A percentile compares a stretch with the other conserved stretches of the same genome.
phyloP scores from a whole-genome alignment of 2,888 invertebrate species.

The Callimorpha dominula region DNA sequence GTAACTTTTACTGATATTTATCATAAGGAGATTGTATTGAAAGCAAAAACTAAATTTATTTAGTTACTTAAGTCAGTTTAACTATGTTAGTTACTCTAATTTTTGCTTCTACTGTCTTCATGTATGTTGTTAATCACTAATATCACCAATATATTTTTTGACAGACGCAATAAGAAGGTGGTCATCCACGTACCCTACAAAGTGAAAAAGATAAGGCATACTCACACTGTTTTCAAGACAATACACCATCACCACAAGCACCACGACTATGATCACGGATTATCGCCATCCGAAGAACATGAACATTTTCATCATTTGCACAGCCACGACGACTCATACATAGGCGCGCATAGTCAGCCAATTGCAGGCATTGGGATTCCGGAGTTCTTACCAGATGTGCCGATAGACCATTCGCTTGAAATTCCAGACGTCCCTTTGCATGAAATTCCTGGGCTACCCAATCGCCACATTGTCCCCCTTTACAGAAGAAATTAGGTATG shows the following conservation, averaged over 20 bases:
- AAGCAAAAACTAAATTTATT: no score
- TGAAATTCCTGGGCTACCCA: constrained; percentile 61
- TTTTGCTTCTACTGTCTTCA: no score
- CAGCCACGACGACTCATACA: constrained; percentile 66
- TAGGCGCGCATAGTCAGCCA: constrained; percentile 73
- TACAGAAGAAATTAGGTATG: constrained; percentile 66
- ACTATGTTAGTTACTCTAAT: no score
- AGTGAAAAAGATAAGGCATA: constrained; percentile 90
- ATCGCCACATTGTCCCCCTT: constrained; percentile 66
- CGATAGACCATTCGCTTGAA: constrained; percentile 63
- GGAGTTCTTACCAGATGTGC: constrained; percentile 77
- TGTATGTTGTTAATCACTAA: no score
- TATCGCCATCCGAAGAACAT: constrained; percentile 74
- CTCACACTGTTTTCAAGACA: constrained; percentile 90
- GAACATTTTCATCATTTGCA: constrained; percentile 84
- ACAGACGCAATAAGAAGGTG: constrained; percentile 88
- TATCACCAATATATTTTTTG: constrained; percentile 18
- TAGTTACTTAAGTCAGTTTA: no score
- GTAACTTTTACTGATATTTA: no score
- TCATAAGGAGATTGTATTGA: no score
- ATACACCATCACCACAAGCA: constrained; percentile 86
- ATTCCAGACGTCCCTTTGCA: constrained; percentile 62
- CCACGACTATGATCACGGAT: constrained; percentile 68
- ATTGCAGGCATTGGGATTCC: constrained; percentile 75
- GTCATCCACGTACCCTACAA: constrained; percentile 90